Base-by-base conservation (phyloP, 2,888 invertebrate genomes). In the Agelastica alni region DNA sequence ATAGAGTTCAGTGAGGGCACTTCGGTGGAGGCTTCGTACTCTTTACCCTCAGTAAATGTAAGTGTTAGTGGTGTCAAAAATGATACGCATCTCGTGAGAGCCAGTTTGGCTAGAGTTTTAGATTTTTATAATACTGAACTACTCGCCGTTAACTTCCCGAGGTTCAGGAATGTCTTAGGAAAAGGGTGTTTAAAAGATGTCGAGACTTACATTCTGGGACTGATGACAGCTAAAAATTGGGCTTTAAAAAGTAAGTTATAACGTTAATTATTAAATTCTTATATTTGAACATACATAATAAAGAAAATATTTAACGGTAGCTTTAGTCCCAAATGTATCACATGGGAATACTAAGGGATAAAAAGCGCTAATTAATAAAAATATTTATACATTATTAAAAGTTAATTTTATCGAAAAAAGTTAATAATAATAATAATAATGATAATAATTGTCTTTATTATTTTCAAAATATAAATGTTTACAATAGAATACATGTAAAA, bases 191-290 rank as follows among this genome's bases (percentile, higher is more conserved):
- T 75, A 41, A 75, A 75, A 18, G 82, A 87, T 60, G 74, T 87
- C 76, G 80, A 83, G 64, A 73, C 75, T 28, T 88, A 85, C 69
- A 78, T 88, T 31, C 76, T 79, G 7, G 85, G 84, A 1, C 75
- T 88, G 26, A 70, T 73, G 51, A 78, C 79, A 39, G 82, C 82
- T 46, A 78, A 81, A 45, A 77, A 83, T 6, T 88, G 88, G 88
- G 88, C 88, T 4, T 79, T 87, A 37, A 86, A 86, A 75, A 85
- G 88, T 88, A 75, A 87, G 87, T 64, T 6, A 14, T 10, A 10
- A n/a, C 20, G 10, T 43, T 30, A 13, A 10, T 9, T 41, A 9
- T n/a, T 26, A 10, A 4, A 5, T 14, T 16, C 9, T 34, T 6
- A n/a, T n/a, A n/a, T n/a, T n/a, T n/a, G n/a, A n/a, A n/a, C n/a